Evolutionary conservation across 2,797 vertebrate species (phyloP).

Genomic region (Cirrhinus molitorella): DNA sequence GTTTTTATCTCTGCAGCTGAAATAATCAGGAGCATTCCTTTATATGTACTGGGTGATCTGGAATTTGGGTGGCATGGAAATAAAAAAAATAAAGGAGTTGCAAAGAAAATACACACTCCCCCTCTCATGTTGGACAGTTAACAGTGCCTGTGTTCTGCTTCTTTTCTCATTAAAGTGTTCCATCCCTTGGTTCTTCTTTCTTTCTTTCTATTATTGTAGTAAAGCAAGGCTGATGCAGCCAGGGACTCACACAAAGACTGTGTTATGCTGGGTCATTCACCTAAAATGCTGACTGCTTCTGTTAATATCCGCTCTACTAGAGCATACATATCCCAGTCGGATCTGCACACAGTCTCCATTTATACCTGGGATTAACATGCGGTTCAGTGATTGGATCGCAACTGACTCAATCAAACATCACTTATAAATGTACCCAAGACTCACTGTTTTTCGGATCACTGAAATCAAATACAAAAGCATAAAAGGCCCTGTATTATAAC

Average conservation of each 20-base stretch:
- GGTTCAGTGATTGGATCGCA: not conserved
- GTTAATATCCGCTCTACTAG: conserved; percentile 9
- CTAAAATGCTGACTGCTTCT: conserved; percentile 21
- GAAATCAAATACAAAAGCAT: not conserved
- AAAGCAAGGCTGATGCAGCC: conserved; percentile 33
- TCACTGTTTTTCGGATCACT: not conserved
- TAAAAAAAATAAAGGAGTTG: conserved; percentile 10
- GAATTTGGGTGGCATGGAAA: conserved; percentile 48
- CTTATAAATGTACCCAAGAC: not conserved
- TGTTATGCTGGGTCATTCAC: conserved; percentile 71
- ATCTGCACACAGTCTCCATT: not conserved
- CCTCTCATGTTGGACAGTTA: conserved; percentile 35
- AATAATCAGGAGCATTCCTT: conserved; percentile 20
- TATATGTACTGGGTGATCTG: conserved; percentile 33
- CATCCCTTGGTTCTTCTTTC: conserved; percentile 42
- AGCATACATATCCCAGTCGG: not conserved
- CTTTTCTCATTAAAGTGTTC: conserved; percentile 66
- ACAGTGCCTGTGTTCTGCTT: conserved; percentile 63
- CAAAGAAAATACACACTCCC: conserved; percentile 18
- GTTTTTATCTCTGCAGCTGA: conserved; percentile 2
- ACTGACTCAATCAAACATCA: not conserved
- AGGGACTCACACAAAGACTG: conserved; percentile 16
- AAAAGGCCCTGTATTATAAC: not conserved
- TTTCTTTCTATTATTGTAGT: conserved; percentile 62
- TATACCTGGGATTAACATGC: not conserved